Base-by-base conservation (phyloP, 1,140 invertebrate genomes). In the Plodia interpunctella region DNA sequence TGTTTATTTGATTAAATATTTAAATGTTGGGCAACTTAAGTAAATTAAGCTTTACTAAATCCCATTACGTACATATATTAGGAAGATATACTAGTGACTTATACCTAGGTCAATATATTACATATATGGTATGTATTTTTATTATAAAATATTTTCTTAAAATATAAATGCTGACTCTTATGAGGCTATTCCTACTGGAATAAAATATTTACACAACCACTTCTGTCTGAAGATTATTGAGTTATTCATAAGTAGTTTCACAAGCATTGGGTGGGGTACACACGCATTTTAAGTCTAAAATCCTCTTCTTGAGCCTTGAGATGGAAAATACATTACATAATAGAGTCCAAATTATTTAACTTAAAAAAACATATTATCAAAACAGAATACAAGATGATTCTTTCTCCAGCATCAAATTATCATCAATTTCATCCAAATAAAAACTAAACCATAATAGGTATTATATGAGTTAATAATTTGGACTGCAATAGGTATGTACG, bases 141-240 rank as follows among this genome's bases (percentile, higher is more conserved):
- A 56, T 59, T 62, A 60, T 67, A 63, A 63, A 67, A 76, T 61
- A 70, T 71, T 65, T 70, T 75, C 55, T 67, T 74, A 81, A 82
- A 83, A 83, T 80, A 83, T 83, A 82, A 78, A 80, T 76, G 71
- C 73, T 60, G 65, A 62, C 74, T 65, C 69, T 77, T 69, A 59
- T 51, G 63, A 58, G 57, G 55, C 66, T 76, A 78, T 58, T 51
- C 44, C 72, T 81, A 77, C 60, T 32, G 65, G 71, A 77, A 74
- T 60, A 64, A 68, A 79, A 70, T 84, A 84, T 81, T 74, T 80
- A 83, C 80, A 83, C 71, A 81, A 83, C 72, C 76, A 70, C 64
- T 57, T 62, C 69, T 66, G 60, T 25, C 57, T 63, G 49, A 62
- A 59, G 59, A 67, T 62, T 58, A 32, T 32, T 59, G 60, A 66